phyloP scores from a whole-genome alignment of 2,888 invertebrate genomes.

The Amiota mariae region DNA sequence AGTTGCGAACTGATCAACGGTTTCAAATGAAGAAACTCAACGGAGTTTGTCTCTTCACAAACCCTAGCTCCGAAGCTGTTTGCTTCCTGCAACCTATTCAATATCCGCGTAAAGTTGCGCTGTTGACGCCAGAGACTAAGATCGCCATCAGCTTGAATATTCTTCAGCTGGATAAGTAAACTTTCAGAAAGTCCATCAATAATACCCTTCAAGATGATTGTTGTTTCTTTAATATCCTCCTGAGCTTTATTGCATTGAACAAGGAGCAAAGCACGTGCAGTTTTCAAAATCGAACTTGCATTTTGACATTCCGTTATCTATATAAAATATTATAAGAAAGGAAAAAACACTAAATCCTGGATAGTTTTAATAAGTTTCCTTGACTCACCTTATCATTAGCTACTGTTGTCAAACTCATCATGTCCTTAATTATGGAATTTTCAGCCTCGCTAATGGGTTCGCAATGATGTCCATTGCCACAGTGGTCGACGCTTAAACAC shows the following conservation, averaged over 20 bases:
- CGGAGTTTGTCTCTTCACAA: slow-evolving; percentile 87
- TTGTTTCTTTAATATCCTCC: background rate
- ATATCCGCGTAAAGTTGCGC: slow-evolving; percentile 86
- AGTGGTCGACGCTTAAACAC: slow-evolving; percentile 88
- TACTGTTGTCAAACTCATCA: background rate
- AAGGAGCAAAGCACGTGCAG: background rate
- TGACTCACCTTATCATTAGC: slow-evolving; percentile 4
- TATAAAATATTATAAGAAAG: background rate
- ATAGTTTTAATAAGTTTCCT: background rate
- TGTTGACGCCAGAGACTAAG: slow-evolving; percentile 91
- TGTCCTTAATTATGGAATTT: slow-evolving; percentile 75
- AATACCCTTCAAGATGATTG: slow-evolving; percentile 77
- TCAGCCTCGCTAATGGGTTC: slow-evolving; percentile 88
- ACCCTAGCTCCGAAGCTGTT: slow-evolving; percentile 86
- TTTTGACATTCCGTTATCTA: slow-evolving; percentile 87
- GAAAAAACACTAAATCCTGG: background rate
- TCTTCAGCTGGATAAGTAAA: slow-evolving; percentile 82
- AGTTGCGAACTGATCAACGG: slow-evolving; percentile 86
- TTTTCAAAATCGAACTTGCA: slow-evolving; percentile 75
- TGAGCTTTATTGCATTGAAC: background rate
- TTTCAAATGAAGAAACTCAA: slow-evolving; percentile 88
- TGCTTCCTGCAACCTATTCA: slow-evolving; percentile 89
- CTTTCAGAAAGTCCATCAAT: slow-evolving; percentile 87
- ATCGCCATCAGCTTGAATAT: slow-evolving; percentile 87
- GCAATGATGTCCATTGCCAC: slow-evolving; percentile 86